Evolutionary conservation across 92 coral and sea anemone species (phyloP), one percentile per base, ranked within the genome.

Genomic region (Parazoanthus atlanticus): DNA sequence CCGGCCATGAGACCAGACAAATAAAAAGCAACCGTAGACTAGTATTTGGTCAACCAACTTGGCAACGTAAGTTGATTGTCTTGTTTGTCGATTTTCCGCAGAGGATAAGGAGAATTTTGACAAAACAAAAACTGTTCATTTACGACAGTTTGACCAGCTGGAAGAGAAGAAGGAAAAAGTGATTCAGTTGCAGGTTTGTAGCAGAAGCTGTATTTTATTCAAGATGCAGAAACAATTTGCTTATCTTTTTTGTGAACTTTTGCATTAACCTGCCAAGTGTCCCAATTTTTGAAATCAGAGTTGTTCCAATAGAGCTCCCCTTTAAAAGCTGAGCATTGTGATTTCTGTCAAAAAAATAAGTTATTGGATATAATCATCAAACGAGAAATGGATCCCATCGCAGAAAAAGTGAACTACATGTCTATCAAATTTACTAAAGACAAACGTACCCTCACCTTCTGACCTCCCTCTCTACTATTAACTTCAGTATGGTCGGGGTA

Each of bases 131-230:
- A 72, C 92, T 31, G 74, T 77, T 65, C 92, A 91, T 74, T 30
- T 90, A 80, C 88, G 91, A n/a, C 89, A 88, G 67, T 79, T 90
- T 28, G 91, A 90, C 49, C 93, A 95, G 73, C 88, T 95, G 66
- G 95, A 93, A 36, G 91, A 76, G 61, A 93, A 91, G 64, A 95
- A 95, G 76, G 98, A 91, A 49, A 91, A 90, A 77, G 88, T 95
- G 36, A 82, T 73, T 41, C 88, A 92, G 75, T 21, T 94, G 33
- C 94, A 94, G 95, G 97, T 94, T 28, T 67, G 89, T 76, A 76
- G 47, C 12, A 25, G 34, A 36, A 2, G 38, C 13, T 38, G 11
- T 82, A 29, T 5, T 33, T 7, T 46, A 46, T 54, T 12, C 17
- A 25, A 65, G 29, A 13, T 25, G 33, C 8, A 43, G 13, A 46